phyloP scores from a whole-genome alignment of 2,797 vertebrate genomes.

The Podarcis lilfordi region DNA sequence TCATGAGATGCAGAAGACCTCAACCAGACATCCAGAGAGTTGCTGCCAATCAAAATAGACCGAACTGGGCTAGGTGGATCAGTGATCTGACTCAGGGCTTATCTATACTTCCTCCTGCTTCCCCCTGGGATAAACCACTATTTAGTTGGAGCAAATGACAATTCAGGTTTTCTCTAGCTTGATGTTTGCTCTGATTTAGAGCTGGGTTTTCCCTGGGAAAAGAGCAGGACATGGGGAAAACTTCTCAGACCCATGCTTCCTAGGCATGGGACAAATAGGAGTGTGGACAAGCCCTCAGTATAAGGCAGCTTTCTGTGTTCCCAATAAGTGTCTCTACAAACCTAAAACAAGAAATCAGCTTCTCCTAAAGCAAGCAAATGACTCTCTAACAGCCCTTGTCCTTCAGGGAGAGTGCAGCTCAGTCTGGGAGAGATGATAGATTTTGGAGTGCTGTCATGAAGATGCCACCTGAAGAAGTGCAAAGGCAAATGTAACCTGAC shows the following conservation, averaged over 20 bases:
- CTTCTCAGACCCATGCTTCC: background rate
- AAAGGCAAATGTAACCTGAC: constrained; percentile 1
- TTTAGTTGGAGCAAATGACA: no score
- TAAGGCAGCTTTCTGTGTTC: background rate
- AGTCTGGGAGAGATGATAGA: background rate
- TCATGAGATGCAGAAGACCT: background rate
- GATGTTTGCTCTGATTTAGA: no score
- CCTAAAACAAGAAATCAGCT: background rate
- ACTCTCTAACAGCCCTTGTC: background rate
- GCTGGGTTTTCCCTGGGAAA: no score
- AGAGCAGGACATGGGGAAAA: no score
- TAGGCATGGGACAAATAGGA: no score
- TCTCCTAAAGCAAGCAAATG: background rate
- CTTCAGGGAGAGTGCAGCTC: background rate
- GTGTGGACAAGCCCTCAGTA: no score
- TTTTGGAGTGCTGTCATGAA: constrained; percentile 17
- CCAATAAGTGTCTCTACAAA: background rate
- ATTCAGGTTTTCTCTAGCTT: no score
- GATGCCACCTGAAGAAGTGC: background rate
- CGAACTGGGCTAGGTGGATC: background rate
- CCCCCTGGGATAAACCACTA: no score
- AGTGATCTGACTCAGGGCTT: background rate
- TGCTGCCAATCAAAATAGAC: background rate
- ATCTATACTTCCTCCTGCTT: no score
- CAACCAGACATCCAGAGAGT: background rate